These are phyloP conservation scores for Argyrosomus japonicus DNA, from an alignment of 2,113 vertebrate genomes.

Conservation along the genomic window DNA sequence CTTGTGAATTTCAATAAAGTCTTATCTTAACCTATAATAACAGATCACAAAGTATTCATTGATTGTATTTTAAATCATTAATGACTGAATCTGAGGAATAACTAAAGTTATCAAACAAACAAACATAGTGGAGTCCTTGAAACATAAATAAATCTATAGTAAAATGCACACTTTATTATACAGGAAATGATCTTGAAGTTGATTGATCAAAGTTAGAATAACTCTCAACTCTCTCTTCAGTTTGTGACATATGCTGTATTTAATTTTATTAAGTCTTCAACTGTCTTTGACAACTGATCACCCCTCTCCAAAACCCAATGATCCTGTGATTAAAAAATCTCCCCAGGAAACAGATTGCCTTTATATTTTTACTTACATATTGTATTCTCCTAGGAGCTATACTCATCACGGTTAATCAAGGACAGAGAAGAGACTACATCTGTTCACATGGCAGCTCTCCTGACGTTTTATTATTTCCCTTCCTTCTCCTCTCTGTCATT, in stretches of 20 bases:
- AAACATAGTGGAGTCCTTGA: neutral
- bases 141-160: neutral
- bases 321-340: slow-evolving; percentile 59
- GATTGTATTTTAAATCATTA: neutral
- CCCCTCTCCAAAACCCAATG: slow-evolving; percentile 38
- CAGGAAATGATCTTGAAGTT: neutral
- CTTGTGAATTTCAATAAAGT: too few relatives aligned
- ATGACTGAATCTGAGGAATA: too few relatives aligned
- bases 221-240: slow-evolving; percentile 17
- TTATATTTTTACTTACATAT: slow-evolving; percentile 66
- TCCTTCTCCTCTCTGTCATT: slow-evolving; percentile 58
- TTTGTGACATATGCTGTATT: slow-evolving; percentile 25
- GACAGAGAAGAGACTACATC: slow-evolving; percentile 73
- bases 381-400: slow-evolving; percentile 54
- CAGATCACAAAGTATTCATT: neutral
- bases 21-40: neutral
- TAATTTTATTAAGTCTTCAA: slow-evolving; percentile 38
- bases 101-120: neutral
- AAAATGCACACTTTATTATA: neutral
- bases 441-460: slow-evolving; percentile 73
- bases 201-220: slow-evolving; percentile 30
- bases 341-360: slow-evolving; percentile 67
- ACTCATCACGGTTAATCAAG: slow-evolving; percentile 78
- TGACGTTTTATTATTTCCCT: slow-evolving; percentile 72
- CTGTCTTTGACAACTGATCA: slow-evolving; percentile 38